Evolutionary conservation across 1,140 invertebrate genomes (phyloP), one percentile per base, ranked within the genome.

Genomic region (Nasonia giraulti): DNA sequence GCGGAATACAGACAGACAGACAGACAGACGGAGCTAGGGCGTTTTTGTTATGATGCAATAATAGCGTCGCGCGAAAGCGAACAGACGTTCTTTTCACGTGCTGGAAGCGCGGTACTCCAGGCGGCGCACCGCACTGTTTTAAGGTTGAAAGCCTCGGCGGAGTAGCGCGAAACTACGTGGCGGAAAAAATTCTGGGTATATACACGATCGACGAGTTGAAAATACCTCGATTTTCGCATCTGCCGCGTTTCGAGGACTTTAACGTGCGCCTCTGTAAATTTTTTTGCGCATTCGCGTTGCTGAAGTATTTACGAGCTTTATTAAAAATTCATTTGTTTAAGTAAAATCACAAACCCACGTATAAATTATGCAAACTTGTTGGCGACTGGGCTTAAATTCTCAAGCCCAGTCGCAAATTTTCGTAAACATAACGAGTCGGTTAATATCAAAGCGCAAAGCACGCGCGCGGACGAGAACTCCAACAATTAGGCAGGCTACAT

Each of bases 21-120:
- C 14, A 62, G 17, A 62, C 55, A 74, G 31, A 44, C 33, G 3
- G 27, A 14, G 12, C 1, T 73, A 4, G 23, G 27, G 27, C 31
- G 73, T 74, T 74, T 40, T 74, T 74, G 73, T 74, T 74, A 74
- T 33, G 69, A 73, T 73, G 69, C 69, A 73, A 73, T 73, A 73
- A 73, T 73, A 73, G 69, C 31, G 69, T 33, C 69, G 23, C 69
- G 69, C 47, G 47, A 50, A 50, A 50, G 23, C 3, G 66, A 69
- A 69, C 66, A 69, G 23, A 23, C 66, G 66, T 50, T 50, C 47
- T 50, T 50, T 12, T 50, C 47, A 50, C 47, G 12, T 6, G 44
- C 44, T 50, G 40, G 40, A 44, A 14, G 69, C 69, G 69, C 31
- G 0, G 8, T n/a, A 2, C 69, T 31, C 14, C 6, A 2, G 69